Conservation (phyloP, 2,888 invertebrate genomes). For the Endomychus coccineus region DNA sequence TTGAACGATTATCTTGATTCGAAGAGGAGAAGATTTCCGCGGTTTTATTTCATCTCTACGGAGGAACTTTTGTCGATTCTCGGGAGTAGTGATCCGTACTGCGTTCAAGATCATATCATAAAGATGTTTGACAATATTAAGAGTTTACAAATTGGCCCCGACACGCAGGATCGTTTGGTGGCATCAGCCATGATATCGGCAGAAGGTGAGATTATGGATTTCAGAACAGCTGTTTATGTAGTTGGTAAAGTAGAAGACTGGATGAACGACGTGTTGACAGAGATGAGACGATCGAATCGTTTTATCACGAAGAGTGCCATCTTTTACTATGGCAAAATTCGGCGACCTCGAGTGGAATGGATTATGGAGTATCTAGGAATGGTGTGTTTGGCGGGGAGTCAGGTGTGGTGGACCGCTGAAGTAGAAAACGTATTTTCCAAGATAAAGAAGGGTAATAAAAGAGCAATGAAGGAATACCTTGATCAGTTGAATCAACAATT, state of each 20-base stretch:
- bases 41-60: slow-evolving; percentile 92
- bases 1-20: slow-evolving; percentile 83
- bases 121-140: slow-evolving; percentile 94
- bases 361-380: slow-evolving; percentile 79
- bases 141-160: slow-evolving; percentile 60
- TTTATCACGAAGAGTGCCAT: slow-evolving; percentile 82
- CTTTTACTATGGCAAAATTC: slow-evolving; percentile 75
- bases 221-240: slow-evolving; percentile 60
- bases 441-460: slow-evolving; percentile 66
- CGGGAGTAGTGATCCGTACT: slow-evolving; percentile 74
- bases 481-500: slow-evolving; percentile 72
- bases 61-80: slow-evolving; percentile 85
- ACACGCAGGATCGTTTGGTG: slow-evolving; percentile 57
- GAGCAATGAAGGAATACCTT: slow-evolving; percentile 87
- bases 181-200: slow-evolving; percentile 81
- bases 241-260: slow-evolving; percentile 85
- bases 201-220: slow-evolving; percentile 84
- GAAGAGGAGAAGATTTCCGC: slow-evolving; percentile 79
- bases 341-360: slow-evolving; percentile 68
- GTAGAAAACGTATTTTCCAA: slow-evolving; percentile 81
- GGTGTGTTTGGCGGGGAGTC: slow-evolving; percentile 61
- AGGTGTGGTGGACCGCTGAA: slow-evolving; percentile 95
- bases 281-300: slow-evolving; percentile 80
- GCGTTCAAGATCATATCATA: slow-evolving; percentile 89
- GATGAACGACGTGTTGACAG: slow-evolving; percentile 79